Evolutionary conservation across 2,113 vertebrate species (phyloP).

Genomic region (Colossoma macropomum): DNA sequence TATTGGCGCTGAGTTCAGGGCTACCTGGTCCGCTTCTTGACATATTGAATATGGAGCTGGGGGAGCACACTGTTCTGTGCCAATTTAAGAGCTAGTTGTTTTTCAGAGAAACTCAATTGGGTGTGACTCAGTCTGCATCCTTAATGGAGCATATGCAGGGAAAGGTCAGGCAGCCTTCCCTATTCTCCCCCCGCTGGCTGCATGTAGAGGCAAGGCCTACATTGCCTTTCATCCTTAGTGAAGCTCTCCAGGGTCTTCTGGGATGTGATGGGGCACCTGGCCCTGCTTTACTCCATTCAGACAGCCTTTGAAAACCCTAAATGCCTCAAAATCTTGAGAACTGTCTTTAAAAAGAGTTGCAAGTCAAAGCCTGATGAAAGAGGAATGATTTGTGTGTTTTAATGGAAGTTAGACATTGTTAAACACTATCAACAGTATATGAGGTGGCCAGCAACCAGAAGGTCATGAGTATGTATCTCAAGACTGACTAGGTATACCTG

Average conservation of each 20-base stretch:
- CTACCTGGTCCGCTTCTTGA: slow-evolving; percentile 41
- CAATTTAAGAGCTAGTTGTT: slow-evolving; percentile 56
- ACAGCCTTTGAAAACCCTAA: slow-evolving; percentile 19
- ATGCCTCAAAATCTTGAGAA: slow-evolving; percentile 2
- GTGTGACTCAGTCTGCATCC: slow-evolving; percentile 54
- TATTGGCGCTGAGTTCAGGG: not conserved
- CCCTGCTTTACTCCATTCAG: slow-evolving; percentile 3
- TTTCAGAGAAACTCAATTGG: slow-evolving; percentile 54
- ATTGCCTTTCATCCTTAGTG: slow-evolving; percentile 27
- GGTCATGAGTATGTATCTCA: no score
- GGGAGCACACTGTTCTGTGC: slow-evolving; percentile 52
- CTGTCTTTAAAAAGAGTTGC: not conserved
- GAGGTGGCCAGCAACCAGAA: no score
- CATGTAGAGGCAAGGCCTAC: not conserved
- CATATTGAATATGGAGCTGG: slow-evolving; percentile 52
- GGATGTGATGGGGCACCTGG: slow-evolving; percentile 5
- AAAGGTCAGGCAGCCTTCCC: slow-evolving; percentile 66
- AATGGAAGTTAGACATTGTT: not conserved
- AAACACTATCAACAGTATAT: no score
- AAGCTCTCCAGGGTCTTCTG: slow-evolving; percentile 13
- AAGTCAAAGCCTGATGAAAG: not conserved
- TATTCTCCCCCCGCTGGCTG: slow-evolving; percentile 34
- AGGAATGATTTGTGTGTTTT: not conserved
- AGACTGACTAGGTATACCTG: no score
- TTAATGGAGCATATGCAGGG: slow-evolving; percentile 53